These are phyloP conservation scores for Rhynchotus rufescens DNA, from an alignment of 2,797 vertebrate species.

Conservation along the genomic window DNA sequence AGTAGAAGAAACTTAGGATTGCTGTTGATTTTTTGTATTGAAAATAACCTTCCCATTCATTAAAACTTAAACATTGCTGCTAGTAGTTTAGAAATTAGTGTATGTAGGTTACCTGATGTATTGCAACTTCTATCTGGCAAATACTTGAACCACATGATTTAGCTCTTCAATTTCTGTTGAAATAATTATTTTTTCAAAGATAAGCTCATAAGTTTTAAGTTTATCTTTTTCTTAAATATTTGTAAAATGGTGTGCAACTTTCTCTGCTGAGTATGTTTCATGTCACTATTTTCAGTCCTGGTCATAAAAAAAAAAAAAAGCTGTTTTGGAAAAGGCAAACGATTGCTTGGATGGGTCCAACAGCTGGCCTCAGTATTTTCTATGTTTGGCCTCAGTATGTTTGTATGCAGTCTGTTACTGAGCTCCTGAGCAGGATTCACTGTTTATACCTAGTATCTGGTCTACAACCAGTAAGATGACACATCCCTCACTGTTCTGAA, in stretches of 20 bases:
- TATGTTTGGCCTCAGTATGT: neutral
- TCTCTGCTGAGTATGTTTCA: neutral
- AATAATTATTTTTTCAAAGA: neutral
- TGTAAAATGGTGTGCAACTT: neutral
- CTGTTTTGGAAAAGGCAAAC: neutral
- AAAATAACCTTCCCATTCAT: constrained; percentile 5
- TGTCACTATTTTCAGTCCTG: neutral
- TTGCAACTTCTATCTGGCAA: neutral
- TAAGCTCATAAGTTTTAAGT: neutral
- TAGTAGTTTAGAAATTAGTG: neutral
- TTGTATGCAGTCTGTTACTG: neutral
- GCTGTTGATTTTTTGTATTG: constrained; percentile 31
- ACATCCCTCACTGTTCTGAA: neutral
- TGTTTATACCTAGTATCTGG: neutral
- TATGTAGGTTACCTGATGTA: neutral
- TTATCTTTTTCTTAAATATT: neutral
- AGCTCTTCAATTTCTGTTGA: neutral
- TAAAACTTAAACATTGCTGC: constrained; percentile 34
- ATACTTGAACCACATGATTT: neutral
- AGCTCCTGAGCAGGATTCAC: neutral
- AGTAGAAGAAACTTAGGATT: constrained; percentile 1
- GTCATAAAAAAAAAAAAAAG: neutral
- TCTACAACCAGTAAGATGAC: neutral
- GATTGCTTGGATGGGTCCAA: neutral
- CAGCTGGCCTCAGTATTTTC: neutral